Conservation (phyloP, 2,888 invertebrate species). For the Eumacrocentrus americanus region DNA sequence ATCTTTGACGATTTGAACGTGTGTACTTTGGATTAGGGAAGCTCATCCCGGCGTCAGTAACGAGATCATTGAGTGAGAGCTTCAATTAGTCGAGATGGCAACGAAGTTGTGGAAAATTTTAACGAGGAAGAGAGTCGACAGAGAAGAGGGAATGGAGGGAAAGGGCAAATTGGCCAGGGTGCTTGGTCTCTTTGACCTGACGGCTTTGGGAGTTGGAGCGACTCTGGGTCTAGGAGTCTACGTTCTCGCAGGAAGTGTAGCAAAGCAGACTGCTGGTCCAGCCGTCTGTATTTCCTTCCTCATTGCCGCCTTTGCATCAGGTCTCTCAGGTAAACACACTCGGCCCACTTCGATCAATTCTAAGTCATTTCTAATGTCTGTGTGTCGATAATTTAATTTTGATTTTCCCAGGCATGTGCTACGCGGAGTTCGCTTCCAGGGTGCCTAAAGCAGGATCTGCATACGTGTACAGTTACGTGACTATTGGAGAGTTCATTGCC, state of each 20-base stretch:
- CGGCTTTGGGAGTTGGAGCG: constrained; percentile 84
- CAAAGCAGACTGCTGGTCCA: constrained; percentile 85
- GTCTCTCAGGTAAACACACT: constrained; percentile 85
- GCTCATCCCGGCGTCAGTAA: too few species aligned
- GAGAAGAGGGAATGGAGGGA: constrained; percentile 50
- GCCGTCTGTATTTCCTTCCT: constrained; percentile 90
- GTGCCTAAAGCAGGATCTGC: constrained; percentile 85
- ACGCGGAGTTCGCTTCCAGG: constrained; percentile 81
- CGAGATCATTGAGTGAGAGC: too few species aligned
- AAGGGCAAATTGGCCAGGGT: constrained; percentile 68
- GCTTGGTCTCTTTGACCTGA: constrained; percentile 82
- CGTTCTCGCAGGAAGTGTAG: constrained; percentile 89
- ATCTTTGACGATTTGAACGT: too few species aligned
- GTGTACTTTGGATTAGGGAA: too few species aligned
- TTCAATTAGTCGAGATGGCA: too few species aligned
- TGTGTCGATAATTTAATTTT: too few species aligned
- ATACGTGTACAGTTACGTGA: constrained; percentile 85
- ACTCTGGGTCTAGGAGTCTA: constrained; percentile 94
- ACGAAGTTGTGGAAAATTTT: constrained; percentile 54
- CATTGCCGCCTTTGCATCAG: constrained; percentile 90
- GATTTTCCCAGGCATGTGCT: constrained; percentile 75
- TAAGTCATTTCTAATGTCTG: too few species aligned
- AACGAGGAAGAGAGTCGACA: constrained; percentile 62
- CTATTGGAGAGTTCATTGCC: too few species aligned
- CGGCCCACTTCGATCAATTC: too few species aligned